A percentile compares a stretch with the other conserved stretches of the same genome.
phyloP scores from a whole-genome alignment of 2,113 vertebrate species.

The Odontesthes bonariensis region DNA sequence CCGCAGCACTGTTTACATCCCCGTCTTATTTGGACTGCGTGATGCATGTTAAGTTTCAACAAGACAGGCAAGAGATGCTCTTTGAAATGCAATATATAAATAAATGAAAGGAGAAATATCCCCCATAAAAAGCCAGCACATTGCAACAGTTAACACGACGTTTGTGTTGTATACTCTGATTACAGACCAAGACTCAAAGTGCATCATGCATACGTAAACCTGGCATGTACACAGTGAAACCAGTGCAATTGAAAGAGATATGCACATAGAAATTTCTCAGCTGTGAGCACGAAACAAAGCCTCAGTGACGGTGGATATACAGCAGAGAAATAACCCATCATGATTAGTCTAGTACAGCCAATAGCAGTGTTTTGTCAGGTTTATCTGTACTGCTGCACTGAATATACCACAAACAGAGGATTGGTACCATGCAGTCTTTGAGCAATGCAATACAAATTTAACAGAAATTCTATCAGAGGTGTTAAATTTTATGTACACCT shows the following conservation, averaged over 20 bases:
- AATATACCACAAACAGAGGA: constrained; percentile 35
- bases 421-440: background rate
- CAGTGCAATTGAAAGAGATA: constrained; percentile 21
- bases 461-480: too few relatives aligned
- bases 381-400: constrained; percentile 18
- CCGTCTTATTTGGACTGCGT: constrained; percentile 26
- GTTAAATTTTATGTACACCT: too few relatives aligned
- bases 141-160: constrained; percentile 56
- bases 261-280: background rate
- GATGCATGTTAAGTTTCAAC: constrained; percentile 36
- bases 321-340: constrained; percentile 19
- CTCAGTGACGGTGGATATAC: constrained; percentile 32
- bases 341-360: constrained; percentile 24
- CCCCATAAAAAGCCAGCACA: constrained; percentile 37
- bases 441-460: too few relatives aligned
- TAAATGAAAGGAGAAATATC: constrained; percentile 59
- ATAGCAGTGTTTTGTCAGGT: constrained; percentile 19
- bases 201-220: constrained; percentile 56
- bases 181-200: constrained; percentile 51
- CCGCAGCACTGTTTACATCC: constrained; percentile 52
- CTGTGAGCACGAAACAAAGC: constrained; percentile 19
- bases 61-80: constrained; percentile 39
- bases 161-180: constrained; percentile 52
- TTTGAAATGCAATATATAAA: constrained; percentile 52
- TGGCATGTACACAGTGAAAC: constrained; percentile 29